phyloP scores from a whole-genome alignment of 2,888 invertebrate genomes.

The Cataglyphis altisquamis region DNA sequence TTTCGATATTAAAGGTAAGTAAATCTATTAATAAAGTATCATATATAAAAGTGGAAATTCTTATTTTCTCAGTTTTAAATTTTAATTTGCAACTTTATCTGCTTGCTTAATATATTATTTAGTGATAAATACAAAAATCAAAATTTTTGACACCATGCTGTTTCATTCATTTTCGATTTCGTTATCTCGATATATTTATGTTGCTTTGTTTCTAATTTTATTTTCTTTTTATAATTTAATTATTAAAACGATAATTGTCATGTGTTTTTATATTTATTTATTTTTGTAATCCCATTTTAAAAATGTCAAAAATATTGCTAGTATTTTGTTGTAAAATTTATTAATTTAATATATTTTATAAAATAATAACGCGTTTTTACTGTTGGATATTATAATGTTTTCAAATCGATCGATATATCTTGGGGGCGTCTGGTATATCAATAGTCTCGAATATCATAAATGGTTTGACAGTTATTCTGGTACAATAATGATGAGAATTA shows the following conservation, averaged over 20 bases:
- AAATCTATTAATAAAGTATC: background rate
- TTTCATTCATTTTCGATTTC: background rate
- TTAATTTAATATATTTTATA: background rate
- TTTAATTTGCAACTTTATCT: background rate
- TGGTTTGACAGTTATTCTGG: constrained; percentile 69
- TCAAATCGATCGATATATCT: background rate
- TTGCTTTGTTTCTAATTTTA: background rate
- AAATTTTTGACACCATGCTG: background rate
- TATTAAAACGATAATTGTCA: background rate
- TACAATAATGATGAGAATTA: constrained; percentile 57
- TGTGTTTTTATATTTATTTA: background rate
- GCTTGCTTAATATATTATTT: background rate
- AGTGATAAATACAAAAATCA: background rate
- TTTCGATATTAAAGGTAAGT: constrained; percentile 19
- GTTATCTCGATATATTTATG: background rate
- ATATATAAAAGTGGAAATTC: background rate
- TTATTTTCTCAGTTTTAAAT: background rate
- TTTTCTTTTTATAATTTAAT: background rate
- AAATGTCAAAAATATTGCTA: background rate
- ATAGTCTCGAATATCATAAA: constrained; percentile 75
- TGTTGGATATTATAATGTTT: background rate
- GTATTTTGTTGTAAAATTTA: background rate
- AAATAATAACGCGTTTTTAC: background rate
- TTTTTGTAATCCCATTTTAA: background rate
- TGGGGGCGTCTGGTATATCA: constrained; percentile 73